These are phyloP conservation scores for Anarhynchus alexandrinus DNA, from an alignment of 2,113 vertebrate genomes.

Conservation along the genomic window DNA sequence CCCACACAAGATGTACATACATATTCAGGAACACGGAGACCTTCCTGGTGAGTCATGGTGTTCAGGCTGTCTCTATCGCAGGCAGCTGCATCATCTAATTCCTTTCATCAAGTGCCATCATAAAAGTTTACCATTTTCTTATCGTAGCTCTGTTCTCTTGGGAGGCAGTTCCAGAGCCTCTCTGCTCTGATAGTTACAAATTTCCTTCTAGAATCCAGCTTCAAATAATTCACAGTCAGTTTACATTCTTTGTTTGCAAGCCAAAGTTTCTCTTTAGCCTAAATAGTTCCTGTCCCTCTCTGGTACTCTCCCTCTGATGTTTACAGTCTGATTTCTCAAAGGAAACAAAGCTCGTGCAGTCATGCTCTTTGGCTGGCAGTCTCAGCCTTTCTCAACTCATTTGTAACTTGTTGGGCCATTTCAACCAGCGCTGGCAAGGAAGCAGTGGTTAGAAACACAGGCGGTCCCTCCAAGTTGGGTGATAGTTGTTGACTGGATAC, in stretches of 20 bases:
- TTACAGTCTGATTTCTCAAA: not conserved
- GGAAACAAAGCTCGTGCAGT: not conserved
- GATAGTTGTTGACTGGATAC: not conserved
- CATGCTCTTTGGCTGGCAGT: not conserved
- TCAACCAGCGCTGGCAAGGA: not conserved
- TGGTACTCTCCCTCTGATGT: not conserved
- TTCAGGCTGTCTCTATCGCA: not conserved
- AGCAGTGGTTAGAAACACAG: not conserved
- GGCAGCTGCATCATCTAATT: slow-evolving; percentile 5
- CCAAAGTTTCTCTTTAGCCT: not conserved
- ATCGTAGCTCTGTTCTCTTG: not conserved
- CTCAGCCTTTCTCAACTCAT: not conserved
- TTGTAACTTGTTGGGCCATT: not conserved
- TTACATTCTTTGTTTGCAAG: not conserved
- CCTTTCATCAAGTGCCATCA: not conserved
- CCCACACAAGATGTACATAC: not conserved
- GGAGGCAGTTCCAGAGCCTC: not conserved
- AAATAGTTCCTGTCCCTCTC: not conserved
- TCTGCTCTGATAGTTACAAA: not conserved
- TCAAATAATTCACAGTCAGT: not conserved
- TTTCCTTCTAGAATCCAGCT: not conserved
- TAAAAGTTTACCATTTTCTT: not conserved
- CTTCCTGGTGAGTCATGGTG: not conserved
- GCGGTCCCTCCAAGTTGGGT: accelerated
- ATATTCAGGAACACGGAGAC: not conserved